Evolutionary conservation across 2,888 invertebrate species (phyloP), one percentile per base, ranked within the genome.

Genomic region (Xanthorhoe designata): DNA sequence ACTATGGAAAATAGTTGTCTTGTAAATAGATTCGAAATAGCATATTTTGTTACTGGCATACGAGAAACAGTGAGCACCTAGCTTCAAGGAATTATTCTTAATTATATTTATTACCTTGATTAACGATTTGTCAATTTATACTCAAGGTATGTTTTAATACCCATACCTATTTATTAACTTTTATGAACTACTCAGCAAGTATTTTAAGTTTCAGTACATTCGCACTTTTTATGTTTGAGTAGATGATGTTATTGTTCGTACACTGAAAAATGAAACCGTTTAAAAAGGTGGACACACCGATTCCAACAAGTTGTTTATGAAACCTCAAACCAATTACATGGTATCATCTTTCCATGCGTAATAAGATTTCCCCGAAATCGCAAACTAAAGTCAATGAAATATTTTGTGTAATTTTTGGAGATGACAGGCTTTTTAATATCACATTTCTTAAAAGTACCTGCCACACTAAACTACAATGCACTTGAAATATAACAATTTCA

Each of bases 251-350:
- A 13, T 42, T 42, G 38, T 42, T 42, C 13, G 13, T 42, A 38
- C 32, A 32, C 32, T 56, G 29, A 13, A 55, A 19, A 50, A n/a
- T n/a, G n/a, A n/a, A n/a, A n/a, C n/a, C n/a, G n/a, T n/a, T n/a
- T n/a, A n/a, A n/a, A 50, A 4, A 50, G 49, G 49, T 50, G 18
- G 49, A 18, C 10, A 17, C 49, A 52, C 52, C 52, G 19, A 52
- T 52, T 52, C 24, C 29, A 29, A 52, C 5, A 10, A 10, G 24
- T 29, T 52, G n/a, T 13, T 3, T 42, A 42, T 2, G 0, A 8
- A 24, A 24, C 15, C 15, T 32, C 59, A 60, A 13, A 42, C 32
- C 32, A 32, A 32, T 32, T 32, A 32, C 13, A 42, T 42, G 38
- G 38, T 13, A 42, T n/a, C 8, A 38, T 38, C 1, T 8, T 38